Evolutionary conservation across 64 coral and sea anemone species (phyloP).

Genomic region (Montipora cactus): DNA sequence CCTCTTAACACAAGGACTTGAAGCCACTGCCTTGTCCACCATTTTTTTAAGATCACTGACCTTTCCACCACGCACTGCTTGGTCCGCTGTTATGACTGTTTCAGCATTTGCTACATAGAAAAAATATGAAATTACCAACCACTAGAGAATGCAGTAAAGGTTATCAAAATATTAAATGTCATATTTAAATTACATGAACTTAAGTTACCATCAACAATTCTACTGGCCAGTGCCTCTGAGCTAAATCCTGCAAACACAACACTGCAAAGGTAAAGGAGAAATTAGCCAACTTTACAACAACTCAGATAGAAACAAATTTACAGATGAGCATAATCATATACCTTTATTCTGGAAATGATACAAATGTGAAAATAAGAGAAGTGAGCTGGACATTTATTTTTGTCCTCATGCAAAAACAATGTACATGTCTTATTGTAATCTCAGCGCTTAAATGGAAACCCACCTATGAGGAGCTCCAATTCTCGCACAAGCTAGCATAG

Average conservation of each 20-base stretch:
- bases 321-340: neutral
- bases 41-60: slow-evolving; percentile 81
- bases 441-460: neutral
- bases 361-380: no score
- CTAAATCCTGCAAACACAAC: slow-evolving; percentile 99
- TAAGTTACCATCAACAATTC: slow-evolving; percentile 95
- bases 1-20: slow-evolving; percentile 85
- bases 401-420: neutral
- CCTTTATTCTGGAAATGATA: neutral
- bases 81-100: slow-evolving; percentile 97
- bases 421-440: no score
- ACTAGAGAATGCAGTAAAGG: neutral
- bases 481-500: slow-evolving; percentile 96
- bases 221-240: slow-evolving; percentile 90
- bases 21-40: slow-evolving; percentile 87
- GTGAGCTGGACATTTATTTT: no score
- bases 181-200: neutral
- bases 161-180: neutral
- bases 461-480: slow-evolving; percentile 96
- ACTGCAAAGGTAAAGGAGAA: slow-evolving; percentile 57
- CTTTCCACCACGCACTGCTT: slow-evolving; percentile 88
- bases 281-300: no score
- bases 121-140: neutral
- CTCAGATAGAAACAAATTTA: no score
- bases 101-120: slow-evolving; percentile 79